Evolutionary conservation across 2,797 vertebrate genomes (phyloP).

Genomic region (Apogon talboti): DNA sequence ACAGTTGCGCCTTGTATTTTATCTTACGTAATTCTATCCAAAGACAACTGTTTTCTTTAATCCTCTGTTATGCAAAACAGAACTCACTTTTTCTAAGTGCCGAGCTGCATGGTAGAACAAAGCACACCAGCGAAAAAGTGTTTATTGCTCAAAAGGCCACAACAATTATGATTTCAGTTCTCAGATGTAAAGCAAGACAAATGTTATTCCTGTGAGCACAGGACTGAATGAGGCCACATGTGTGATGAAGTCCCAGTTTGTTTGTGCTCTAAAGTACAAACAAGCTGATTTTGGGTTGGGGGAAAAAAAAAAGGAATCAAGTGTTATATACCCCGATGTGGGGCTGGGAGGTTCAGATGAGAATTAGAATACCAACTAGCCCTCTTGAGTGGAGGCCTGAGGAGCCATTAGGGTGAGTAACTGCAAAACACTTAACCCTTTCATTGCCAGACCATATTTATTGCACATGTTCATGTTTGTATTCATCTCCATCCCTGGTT

Average conservation of each 20-base stretch:
- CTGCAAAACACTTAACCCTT: constrained; percentile 76
- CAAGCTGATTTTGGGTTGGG: constrained; percentile 33
- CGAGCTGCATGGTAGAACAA: constrained; percentile 25
- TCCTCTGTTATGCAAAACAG: constrained; percentile 41
- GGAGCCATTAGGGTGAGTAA: constrained; percentile 65
- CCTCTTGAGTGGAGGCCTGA: constrained; percentile 50
- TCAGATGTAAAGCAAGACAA: constrained; percentile 46
- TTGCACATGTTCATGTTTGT: constrained; percentile 44
- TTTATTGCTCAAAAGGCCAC: constrained; percentile 59
- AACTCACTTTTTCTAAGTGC: constrained; percentile 17
- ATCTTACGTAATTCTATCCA: constrained; percentile 39
- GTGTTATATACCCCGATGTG: constrained; percentile 36
- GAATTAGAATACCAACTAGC: constrained; percentile 30
- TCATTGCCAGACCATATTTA: constrained; percentile 59
- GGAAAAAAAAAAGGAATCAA: constrained; percentile 25
- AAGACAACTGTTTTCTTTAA: constrained; percentile 33
- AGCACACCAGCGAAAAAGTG: constrained; percentile 23
- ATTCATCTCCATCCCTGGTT: constrained; percentile 54
- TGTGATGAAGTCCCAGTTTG: constrained; percentile 62
- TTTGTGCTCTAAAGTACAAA: constrained; percentile 67
- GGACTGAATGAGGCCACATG: constrained; percentile 77
- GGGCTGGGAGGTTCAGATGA: not conserved
- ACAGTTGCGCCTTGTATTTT: constrained; percentile 24
- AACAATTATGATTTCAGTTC: constrained; percentile 51
- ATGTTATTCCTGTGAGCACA: constrained; percentile 49